Evolutionary conservation across 1,140 invertebrate genomes (phyloP).

Genomic region (Diabrotica virgifera): DNA sequence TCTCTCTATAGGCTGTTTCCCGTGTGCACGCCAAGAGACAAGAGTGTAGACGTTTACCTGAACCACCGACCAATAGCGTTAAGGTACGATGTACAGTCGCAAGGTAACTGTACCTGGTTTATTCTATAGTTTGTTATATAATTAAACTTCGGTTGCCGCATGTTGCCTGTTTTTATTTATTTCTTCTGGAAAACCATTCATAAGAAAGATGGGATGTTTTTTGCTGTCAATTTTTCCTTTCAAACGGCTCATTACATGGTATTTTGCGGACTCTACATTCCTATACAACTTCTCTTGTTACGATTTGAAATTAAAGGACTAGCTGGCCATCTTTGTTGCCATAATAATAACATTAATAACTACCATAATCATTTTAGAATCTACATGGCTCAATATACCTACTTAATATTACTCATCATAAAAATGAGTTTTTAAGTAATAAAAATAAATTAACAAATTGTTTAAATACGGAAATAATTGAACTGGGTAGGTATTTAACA

Average conservation of each 20-base stretch:
- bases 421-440: too few species aligned
- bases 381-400: too few species aligned
- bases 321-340: too few species aligned
- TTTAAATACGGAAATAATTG: too few species aligned
- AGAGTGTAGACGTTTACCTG: conserved; percentile 45
- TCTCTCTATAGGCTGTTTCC: conserved; percentile 34
- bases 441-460: too few species aligned
- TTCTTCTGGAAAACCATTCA: conserved; percentile 16
- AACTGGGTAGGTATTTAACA: too few species aligned
- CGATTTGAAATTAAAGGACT: too few species aligned
- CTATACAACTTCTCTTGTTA: too few species aligned
- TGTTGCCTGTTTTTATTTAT: conserved; percentile 21
- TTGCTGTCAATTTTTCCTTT: neutral
- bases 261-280: neutral
- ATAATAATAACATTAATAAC: too few species aligned
- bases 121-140: conserved; percentile 46
- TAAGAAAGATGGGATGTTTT: neutral
- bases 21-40: conserved; percentile 34
- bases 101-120: conserved; percentile 44
- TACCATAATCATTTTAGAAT: too few species aligned
- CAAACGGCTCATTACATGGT: neutral
- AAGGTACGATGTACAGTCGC: conserved; percentile 38
- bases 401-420: too few species aligned
- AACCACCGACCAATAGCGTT: conserved; percentile 37
- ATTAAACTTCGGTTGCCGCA: conserved; percentile 33